Conservation (phyloP, 2,797 vertebrate genomes). For the Nannoperca obscura region DNA sequence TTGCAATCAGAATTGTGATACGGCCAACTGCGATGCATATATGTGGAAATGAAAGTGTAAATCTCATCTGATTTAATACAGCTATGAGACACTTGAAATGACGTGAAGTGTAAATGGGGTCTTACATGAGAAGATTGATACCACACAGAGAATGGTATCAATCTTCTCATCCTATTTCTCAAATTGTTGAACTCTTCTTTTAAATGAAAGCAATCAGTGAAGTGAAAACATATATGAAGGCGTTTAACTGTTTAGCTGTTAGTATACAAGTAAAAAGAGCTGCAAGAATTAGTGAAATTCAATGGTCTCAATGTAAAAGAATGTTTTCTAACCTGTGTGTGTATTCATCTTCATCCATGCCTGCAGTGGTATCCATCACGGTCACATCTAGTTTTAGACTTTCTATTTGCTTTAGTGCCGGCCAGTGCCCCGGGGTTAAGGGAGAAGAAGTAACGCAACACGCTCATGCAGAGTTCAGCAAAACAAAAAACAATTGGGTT, state of each 20-base stretch:
- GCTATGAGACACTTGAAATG: too few species aligned
- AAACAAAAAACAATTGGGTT: conserved; percentile 68
- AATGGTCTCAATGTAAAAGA: conserved; percentile 13
- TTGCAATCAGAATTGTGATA: too few species aligned
- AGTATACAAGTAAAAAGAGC: neutral
- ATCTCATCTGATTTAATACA: too few species aligned
- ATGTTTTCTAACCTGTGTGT: conserved; percentile 17
- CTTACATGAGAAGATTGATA: too few species aligned
- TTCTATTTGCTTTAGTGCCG: conserved; percentile 64
- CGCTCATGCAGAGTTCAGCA: conserved; percentile 56
- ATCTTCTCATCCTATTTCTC: neutral
- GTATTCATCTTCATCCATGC: conserved; percentile 19
- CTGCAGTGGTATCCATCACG: conserved; percentile 40
- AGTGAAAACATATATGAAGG: neutral
- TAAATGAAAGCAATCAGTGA: neutral
- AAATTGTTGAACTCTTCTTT: neutral
- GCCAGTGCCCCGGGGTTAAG: conserved; percentile 48
- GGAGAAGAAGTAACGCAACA: conserved; percentile 62
- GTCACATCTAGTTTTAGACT: conserved; percentile 57
- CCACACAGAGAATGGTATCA: neutral
- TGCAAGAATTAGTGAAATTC: neutral
- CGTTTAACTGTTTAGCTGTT: neutral
- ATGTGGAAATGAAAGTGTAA: neutral
- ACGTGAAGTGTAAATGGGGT: too few species aligned
- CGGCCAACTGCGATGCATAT: too few species aligned